A percentile compares a stretch with the other conserved stretches of the same genome.
phyloP scores from a whole-genome alignment of 2,888 invertebrate genomes.

The Eucriotettix oculatus region DNA sequence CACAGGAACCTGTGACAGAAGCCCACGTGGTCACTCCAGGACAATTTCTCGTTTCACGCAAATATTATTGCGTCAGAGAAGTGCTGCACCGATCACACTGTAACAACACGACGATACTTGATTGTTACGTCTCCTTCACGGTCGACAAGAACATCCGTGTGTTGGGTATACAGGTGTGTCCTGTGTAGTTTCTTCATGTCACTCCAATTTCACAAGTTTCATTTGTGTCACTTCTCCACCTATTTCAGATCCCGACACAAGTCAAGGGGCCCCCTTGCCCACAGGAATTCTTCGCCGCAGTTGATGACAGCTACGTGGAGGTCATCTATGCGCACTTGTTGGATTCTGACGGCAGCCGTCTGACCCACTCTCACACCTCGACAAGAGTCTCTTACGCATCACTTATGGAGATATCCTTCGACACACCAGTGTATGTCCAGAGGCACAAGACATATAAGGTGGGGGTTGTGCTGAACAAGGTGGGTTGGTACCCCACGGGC shows the following conservation, averaged over 20 bases:
- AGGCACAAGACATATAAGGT: constrained; percentile 62
- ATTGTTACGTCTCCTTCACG: constrained; percentile 62
- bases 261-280: background rate
- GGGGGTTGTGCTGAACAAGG: constrained; percentile 66
- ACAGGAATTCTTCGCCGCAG: background rate
- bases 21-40: background rate
- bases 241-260: constrained; percentile 54
- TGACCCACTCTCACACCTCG: constrained; percentile 70
- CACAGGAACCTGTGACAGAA: background rate
- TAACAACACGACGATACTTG: constrained; percentile 55
- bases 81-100: constrained; percentile 52
- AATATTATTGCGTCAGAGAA: constrained; percentile 52
- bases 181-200: background rate
- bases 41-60: constrained; percentile 20
- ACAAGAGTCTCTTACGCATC: constrained; percentile 56
- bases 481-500: constrained; percentile 68
- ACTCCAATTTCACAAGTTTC: background rate
- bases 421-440: constrained; percentile 62
- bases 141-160: constrained; percentile 67
- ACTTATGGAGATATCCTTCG: constrained; percentile 63
- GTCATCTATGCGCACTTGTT: constrained; percentile 65
- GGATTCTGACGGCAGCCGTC: constrained; percentile 60
- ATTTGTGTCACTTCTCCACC: background rate
- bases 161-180: constrained; percentile 45
- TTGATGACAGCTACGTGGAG: constrained; percentile 42